These are phyloP conservation scores for Tineola bisselliella DNA, from an alignment of 2,888 invertebrate genomes.

Conservation along the genomic window DNA sequence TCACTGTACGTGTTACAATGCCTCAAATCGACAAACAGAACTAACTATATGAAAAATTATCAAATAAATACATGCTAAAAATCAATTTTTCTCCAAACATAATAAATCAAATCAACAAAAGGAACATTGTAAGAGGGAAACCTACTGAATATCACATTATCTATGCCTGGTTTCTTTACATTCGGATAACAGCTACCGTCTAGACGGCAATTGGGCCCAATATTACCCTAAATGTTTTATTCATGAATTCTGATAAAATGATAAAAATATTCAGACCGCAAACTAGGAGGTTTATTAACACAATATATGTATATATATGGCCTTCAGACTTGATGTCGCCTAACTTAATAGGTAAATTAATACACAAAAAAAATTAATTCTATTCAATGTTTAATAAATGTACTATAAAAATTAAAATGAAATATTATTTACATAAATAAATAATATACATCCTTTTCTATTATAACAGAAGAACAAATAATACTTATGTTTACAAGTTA, in stretches of 20 bases:
- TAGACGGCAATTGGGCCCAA: conserved; percentile 5
- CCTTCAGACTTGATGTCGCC: conserved; percentile 5
- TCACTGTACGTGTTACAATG: no score
- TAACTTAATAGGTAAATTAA: background rate
- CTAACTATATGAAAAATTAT: no score
- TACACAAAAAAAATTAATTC: background rate
- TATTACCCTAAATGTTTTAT: conserved; percentile 29
- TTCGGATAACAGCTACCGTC: background rate
- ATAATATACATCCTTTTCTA: no score
- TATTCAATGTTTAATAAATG: no score
- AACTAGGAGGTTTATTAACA: conserved; percentile 23
- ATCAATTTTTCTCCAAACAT: background rate
- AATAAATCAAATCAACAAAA: background rate
- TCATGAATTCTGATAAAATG: conserved; percentile 31
- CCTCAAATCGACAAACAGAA: no score
- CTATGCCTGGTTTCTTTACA: background rate
- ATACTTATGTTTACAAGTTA: no score
- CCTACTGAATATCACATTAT: background rate
- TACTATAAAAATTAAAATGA: no score
- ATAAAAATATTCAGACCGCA: conserved; percentile 27
- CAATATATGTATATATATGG: conserved; percentile 15
- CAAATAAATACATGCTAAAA: no score
- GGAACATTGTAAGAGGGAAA: background rate
- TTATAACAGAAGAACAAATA: no score
- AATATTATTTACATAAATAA: no score